Base-by-base conservation (phyloP, 92 coral and sea anemone genomes). In the Zoanthus sociatus region DNA sequence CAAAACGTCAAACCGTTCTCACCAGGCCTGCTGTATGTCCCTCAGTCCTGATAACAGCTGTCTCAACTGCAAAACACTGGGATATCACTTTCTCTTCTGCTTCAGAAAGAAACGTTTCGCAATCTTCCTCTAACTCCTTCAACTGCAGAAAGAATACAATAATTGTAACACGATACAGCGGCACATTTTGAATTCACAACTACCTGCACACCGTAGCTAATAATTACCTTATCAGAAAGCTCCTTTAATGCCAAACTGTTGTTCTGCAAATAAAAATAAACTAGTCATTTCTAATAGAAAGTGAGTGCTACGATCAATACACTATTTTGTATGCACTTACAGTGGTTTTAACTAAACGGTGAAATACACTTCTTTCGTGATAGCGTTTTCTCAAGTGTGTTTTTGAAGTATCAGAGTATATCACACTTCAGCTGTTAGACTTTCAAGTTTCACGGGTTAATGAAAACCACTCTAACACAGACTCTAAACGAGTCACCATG, bases 81-180 rank as follows among this genome's bases (percentile, higher is more conserved):
- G 37, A 81, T 66, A 81, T 81, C 20, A 81, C 85, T 66, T 81
- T 66, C 71, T 81, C 85, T 60, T 81, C 63, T 18, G 85, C 75
- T 63, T 18, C 74, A 45, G 85, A 64, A 46, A 81, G 61, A 81
- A 81, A 81, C 61, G 46, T 21, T 81, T 45, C 63, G 47, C 85
- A 81, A 44, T 81, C 75, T 7, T 66, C 75, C 44, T 47, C 55
- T 26, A 81, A 21, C 15, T 48, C 45, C 12, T 81, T 47, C 7
- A 81, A 30, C 85, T 81, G 26, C 21, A 45, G 44, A 8, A 42
- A 33, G 8, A 68, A 66, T 10, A 42, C 4, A 17, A 31, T 53
- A 32, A 60, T 12, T 6, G 42, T 17, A 6, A 14, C 9, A 42
- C 7, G 30, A 56, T 0, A 17, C 0, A 16, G 17, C 26, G 1